These are phyloP conservation scores for Lampris megalopsis DNA, from an alignment of 2,113 vertebrate species.

Conservation along the genomic window DNA sequence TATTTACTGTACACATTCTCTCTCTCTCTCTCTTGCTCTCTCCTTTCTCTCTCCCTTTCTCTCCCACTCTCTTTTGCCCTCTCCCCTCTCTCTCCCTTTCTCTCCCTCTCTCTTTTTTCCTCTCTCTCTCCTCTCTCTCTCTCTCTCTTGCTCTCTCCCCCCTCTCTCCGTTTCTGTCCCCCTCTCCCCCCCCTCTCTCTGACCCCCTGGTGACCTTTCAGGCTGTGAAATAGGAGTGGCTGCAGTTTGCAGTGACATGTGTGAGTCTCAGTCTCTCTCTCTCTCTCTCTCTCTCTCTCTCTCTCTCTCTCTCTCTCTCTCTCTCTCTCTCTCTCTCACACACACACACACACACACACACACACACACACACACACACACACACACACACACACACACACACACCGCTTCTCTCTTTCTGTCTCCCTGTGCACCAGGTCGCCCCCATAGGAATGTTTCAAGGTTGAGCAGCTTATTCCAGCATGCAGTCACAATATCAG, in stretches of 20 bases:
- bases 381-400: background rate
- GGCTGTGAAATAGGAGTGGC: conserved; percentile 44
- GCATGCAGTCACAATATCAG: conserved; percentile 1
- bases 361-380: conserved; percentile 15
- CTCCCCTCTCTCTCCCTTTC: background rate
- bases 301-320: background rate
- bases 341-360: conserved; percentile 33
- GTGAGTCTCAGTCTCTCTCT: conserved; percentile 16
- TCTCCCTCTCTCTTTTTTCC: background rate
- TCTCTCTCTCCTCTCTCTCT: conserved; percentile 7
- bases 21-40: too few relatives aligned
- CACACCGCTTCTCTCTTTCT: conserved; percentile 32
- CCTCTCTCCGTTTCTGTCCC: too few relatives aligned
- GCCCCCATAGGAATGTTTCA: conserved; percentile 38
- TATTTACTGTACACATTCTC: too few relatives aligned
- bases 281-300: background rate
- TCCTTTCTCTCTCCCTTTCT: too few relatives aligned
- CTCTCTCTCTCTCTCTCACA: conserved; percentile 5
- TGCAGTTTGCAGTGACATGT: background rate
- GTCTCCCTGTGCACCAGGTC: conserved; percentile 32
- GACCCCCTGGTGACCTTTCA: conserved; percentile 53
- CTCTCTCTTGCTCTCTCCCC: too few relatives aligned
- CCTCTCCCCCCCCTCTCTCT: conserved; percentile 14
- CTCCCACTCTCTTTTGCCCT: background rate
- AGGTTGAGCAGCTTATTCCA: conserved; percentile 43